Evolutionary conservation across 1,140 invertebrate genomes (phyloP).

Genomic region (Drosophila auraria): DNA sequence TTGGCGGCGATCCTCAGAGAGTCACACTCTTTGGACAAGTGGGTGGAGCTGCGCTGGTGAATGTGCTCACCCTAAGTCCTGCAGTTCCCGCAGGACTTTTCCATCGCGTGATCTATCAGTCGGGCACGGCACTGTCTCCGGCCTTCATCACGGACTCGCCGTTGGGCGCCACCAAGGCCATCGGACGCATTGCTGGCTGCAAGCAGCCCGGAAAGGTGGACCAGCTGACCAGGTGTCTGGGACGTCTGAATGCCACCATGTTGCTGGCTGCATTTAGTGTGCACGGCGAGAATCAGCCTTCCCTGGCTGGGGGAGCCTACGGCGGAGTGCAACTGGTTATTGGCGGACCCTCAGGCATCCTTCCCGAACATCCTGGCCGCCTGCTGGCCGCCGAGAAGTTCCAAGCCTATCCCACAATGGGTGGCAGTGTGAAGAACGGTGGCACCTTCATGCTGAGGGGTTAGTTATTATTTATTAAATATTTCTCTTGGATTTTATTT

Average conservation of each 20-base stretch:
- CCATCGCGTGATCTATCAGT: slow-evolving; percentile 86
- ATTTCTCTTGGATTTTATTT: no score
- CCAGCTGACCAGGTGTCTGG: slow-evolving; percentile 68
- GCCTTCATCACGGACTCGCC: slow-evolving; percentile 89
- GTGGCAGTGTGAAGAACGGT: slow-evolving; percentile 78
- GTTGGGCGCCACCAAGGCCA: slow-evolving; percentile 66
- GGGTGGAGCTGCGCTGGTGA: slow-evolving; percentile 86
- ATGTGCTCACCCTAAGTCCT: slow-evolving; percentile 85
- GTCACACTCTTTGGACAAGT: slow-evolving; percentile 88
- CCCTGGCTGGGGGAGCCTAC: slow-evolving; percentile 57
- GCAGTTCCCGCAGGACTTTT: slow-evolving; percentile 85
- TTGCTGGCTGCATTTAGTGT: slow-evolving; percentile 68
- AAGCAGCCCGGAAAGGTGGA: slow-evolving; percentile 67
- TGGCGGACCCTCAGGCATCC: slow-evolving; percentile 79
- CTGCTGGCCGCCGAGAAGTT: slow-evolving; percentile 72
- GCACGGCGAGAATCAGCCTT: slow-evolving; percentile 61
- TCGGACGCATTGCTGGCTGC: slow-evolving; percentile 72
- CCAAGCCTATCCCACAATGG: slow-evolving; percentile 77
- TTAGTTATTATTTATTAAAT: slow-evolving; percentile 17
- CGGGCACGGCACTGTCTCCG: slow-evolving; percentile 88
- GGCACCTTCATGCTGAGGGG: slow-evolving; percentile 79
- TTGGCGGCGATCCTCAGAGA: slow-evolving; percentile 89
- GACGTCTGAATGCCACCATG: slow-evolving; percentile 68
- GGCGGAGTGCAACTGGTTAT: slow-evolving; percentile 79
- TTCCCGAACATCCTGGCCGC: slow-evolving; percentile 77